A percentile compares a stretch with the other conserved stretches of the same genome.
These are phyloP conservation scores for Abrostola triplasia DNA, from an alignment of 2,888 invertebrate species.

Conservation along the genomic window DNA sequence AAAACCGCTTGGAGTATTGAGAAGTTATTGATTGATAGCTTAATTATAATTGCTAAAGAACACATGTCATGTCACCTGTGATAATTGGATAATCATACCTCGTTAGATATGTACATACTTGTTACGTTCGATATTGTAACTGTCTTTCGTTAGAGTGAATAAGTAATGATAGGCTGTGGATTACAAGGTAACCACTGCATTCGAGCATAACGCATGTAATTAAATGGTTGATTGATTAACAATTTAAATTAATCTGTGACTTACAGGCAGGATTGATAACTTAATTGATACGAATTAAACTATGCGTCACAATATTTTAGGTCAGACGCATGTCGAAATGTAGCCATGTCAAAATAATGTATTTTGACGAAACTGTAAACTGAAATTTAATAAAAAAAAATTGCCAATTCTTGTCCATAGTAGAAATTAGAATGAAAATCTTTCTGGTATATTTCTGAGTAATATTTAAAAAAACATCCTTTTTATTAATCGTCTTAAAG, in stretches of 20 bases:
- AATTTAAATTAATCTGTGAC: constrained; percentile 34
- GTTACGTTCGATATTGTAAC: constrained; percentile 21
- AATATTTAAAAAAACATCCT: too few species aligned
- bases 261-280: constrained; percentile 19
- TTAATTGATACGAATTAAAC: constrained; percentile 24
- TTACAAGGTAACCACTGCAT: constrained; percentile 15
- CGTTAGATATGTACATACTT: constrained; percentile 20
- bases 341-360: too few species aligned
- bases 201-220: neutral
- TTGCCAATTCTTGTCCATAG: too few species aligned
- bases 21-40: constrained; percentile 36
- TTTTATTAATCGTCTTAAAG: neutral
- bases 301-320: neutral
- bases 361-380: too few species aligned
- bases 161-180: constrained; percentile 20
- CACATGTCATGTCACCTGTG: constrained; percentile 28
- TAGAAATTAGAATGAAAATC: too few species aligned
- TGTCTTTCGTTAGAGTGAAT: constrained; percentile 1
- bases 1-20: constrained; percentile 10
- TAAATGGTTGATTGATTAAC: constrained; percentile 27
- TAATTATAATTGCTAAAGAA: constrained; percentile 43
- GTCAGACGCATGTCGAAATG: too few species aligned
- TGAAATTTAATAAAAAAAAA: too few species aligned
- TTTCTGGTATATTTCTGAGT: too few species aligned
- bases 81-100: constrained; percentile 26